Evolutionary conservation across 2,797 vertebrate species (phyloP).

Genomic region (Gallirallus australis): DNA sequence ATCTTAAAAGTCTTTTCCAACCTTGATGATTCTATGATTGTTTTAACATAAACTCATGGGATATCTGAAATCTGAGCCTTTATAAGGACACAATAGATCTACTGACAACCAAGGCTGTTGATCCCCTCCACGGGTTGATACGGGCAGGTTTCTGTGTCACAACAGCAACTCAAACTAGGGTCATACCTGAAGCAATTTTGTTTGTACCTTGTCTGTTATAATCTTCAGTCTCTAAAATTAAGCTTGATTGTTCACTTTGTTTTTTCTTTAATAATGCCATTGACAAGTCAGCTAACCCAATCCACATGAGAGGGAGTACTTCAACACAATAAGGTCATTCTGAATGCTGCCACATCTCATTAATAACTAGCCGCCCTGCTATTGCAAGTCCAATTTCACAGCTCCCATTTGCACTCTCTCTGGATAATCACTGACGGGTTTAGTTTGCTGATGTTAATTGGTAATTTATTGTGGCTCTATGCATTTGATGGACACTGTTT

Average conservation of each 20-base stretch:
- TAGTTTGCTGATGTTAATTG: background rate
- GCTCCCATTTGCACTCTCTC: background rate
- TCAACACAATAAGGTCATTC: background rate
- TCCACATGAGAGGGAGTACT: background rate
- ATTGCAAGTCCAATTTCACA: conserved; percentile 26
- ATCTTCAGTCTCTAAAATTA: background rate
- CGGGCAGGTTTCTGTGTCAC: background rate
- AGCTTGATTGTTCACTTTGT: background rate
- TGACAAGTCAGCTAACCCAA: background rate
- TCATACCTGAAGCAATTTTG: background rate
- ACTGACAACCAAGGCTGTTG: background rate
- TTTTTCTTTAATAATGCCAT: background rate
- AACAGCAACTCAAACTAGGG: background rate
- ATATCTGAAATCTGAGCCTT: background rate
- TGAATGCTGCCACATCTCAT: conserved; percentile 33
- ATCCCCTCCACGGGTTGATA: background rate
- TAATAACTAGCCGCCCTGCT: conserved; percentile 11
- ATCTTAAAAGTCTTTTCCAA: too few relatives aligned
- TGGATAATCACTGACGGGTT: conserved; percentile 18
- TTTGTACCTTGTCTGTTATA: background rate
- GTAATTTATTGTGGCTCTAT: conserved; percentile 1
- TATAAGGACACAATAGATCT: background rate
- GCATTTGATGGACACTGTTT: background rate
- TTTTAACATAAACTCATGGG: background rate
- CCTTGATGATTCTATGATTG: too few relatives aligned